Conservation (phyloP, 1,140 invertebrate genomes). For the Whitmania pigra region DNA sequence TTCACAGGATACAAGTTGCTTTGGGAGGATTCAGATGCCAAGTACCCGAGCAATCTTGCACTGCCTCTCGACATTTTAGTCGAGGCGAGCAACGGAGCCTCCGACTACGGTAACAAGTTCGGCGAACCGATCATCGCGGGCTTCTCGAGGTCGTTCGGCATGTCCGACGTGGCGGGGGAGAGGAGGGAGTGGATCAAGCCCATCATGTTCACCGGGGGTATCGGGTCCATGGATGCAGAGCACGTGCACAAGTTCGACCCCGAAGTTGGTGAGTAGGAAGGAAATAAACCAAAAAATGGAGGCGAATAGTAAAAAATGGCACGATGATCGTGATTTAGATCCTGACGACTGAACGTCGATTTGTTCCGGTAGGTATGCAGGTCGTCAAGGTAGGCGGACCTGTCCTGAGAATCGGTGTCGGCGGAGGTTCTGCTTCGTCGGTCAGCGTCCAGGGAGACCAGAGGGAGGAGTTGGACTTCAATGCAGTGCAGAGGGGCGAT, state of each 20-base stretch:
- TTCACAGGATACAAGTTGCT: constrained; percentile 59
- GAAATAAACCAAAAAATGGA: too few relatives aligned
- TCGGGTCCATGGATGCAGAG: constrained; percentile 71
- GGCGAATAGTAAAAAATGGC: too few relatives aligned
- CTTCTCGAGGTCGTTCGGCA: constrained; percentile 79
- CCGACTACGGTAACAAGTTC: constrained; percentile 98
- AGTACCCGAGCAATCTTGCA: constrained; percentile 81
- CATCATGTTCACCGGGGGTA: constrained; percentile 94
- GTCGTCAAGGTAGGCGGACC: constrained; percentile 91
- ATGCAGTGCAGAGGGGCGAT: constrained; percentile 91
- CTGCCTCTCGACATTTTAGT: constrained; percentile 62
- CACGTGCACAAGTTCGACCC: constrained; percentile 62
- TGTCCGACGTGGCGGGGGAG: constrained; percentile 52
- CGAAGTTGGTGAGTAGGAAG: constrained; percentile 47
- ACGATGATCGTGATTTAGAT: too few relatives aligned
- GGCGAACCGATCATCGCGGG: constrained; percentile 84
- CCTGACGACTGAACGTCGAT: not conserved
- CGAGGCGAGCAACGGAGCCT: constrained; percentile 92
- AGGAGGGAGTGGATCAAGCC: constrained; percentile 90
- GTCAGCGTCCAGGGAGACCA: constrained; percentile 79
- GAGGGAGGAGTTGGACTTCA: constrained; percentile 73
- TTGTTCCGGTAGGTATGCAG: constrained; percentile 35
- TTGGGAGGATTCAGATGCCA: constrained; percentile 63
- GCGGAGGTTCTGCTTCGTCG: constrained; percentile 87
- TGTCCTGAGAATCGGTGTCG: constrained; percentile 86